A percentile compares a stretch with the other conserved stretches of the same genome.
Evolutionary conservation across 2,888 invertebrate genomes (phyloP).

Genomic region (Aphodius granarius): DNA sequence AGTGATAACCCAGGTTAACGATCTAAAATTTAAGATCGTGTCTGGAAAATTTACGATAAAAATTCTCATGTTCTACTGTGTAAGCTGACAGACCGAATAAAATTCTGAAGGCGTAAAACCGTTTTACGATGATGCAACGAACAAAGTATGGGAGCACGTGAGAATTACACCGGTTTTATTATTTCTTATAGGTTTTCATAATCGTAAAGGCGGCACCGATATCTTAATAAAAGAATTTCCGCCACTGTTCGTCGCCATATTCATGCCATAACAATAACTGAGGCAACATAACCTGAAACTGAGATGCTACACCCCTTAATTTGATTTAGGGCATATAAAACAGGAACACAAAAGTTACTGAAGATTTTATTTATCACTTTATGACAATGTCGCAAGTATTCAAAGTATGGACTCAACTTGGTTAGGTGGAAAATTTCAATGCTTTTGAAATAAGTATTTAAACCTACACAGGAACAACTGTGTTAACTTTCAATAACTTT

Average conservation of each 20-base stretch:
- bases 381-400: no score
- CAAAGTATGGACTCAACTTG: no score
- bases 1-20: background rate
- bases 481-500: no score
- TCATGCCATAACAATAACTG: background rate
- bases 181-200: background rate
- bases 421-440: no score
- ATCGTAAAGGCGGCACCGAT: background rate
- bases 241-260: background rate
- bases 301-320: background rate
- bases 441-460: no score
- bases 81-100: background rate
- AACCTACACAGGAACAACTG: no score
- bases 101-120: background rate
- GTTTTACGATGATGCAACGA: background rate
- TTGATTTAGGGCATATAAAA: background rate
- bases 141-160: background rate
- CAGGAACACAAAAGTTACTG: no score
- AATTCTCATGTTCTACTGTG: background rate
- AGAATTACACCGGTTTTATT: background rate
- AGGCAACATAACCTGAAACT: background rate
- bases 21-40: background rate
- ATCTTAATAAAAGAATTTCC: background rate
- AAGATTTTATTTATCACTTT: no score
- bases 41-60: background rate